phyloP scores from a whole-genome alignment of 1,140 invertebrate species.

The Leptinotarsa texana region DNA sequence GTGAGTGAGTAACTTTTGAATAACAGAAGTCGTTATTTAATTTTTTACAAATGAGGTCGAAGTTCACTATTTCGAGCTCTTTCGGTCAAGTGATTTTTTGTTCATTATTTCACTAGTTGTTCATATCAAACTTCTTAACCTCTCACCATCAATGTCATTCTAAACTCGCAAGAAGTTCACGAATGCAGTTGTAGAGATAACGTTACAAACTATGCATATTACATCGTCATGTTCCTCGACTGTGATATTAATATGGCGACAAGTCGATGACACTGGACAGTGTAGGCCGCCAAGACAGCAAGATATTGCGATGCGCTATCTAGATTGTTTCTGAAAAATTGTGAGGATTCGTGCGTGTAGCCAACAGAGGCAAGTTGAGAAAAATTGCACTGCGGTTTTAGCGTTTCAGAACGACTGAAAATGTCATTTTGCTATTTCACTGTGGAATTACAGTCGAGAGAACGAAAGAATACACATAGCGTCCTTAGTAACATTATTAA shows the following conservation, averaged over 20 bases:
- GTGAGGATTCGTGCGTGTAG: constrained; percentile 40
- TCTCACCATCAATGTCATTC: background rate
- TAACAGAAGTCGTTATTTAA: no score
- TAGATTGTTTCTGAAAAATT: constrained; percentile 51
- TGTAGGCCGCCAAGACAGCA: constrained; percentile 50
- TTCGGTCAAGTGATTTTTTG: no score
- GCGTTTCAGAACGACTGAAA: background rate
- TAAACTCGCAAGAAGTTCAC: background rate
- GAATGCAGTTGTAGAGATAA: background rate
- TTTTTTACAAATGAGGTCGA: no score
- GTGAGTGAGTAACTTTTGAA: no score
- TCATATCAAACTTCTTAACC: background rate
- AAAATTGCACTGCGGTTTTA: background rate
- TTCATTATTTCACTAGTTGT: no score
- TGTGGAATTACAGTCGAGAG: no score
- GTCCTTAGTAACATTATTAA: no score
- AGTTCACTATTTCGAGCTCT: no score
- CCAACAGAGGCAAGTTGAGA: constrained; percentile 1
- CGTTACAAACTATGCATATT: constrained; percentile 19
- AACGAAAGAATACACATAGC: no score
- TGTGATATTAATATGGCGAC: constrained; percentile 54
- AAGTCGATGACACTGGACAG: constrained; percentile 51
- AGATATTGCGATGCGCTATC: constrained; percentile 51
- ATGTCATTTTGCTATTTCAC: no score
- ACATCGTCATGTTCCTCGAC: constrained; percentile 27